Evolutionary conservation across 2,888 invertebrate genomes (phyloP).

Genomic region (Oligia strigilis): DNA sequence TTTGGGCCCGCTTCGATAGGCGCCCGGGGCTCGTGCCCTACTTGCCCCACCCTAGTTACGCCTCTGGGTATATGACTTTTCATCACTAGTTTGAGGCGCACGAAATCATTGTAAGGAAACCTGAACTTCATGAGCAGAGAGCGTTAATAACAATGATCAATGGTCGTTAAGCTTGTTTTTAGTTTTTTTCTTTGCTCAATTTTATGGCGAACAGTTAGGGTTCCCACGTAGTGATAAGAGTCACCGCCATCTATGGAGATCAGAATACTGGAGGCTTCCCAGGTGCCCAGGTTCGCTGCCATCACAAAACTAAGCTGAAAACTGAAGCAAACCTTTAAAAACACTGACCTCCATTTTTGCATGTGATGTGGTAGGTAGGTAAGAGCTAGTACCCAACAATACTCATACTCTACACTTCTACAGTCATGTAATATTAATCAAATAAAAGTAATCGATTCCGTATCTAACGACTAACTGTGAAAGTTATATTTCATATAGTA

Average conservation of each 20-base stretch:
- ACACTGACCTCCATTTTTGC: neutral
- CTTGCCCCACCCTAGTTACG: no score
- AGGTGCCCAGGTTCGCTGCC: neutral
- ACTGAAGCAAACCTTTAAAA: neutral
- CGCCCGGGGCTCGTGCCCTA: no score
- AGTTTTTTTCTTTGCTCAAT: neutral
- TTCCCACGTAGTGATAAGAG: neutral
- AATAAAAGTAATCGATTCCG: constrained; percentile 13
- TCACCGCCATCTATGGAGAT: neutral
- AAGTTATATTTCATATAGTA: constrained; percentile 44
- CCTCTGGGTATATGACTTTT: neutral
- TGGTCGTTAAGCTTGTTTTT: neutral
- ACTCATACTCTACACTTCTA: neutral
- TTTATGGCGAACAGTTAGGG: neutral
- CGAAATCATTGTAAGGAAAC: neutral
- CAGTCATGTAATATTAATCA: neutral
- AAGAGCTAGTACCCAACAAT: neutral
- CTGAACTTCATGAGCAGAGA: neutral
- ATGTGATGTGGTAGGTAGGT: neutral
- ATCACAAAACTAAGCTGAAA: neutral
- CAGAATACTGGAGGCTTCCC: neutral
- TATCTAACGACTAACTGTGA: constrained; percentile 34
- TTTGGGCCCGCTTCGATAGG: no score
- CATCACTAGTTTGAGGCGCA: neutral
- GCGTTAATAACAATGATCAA: neutral